Conservation (phyloP, 2,113 vertebrate genomes). For the Dicentrarchus labrax region DNA sequence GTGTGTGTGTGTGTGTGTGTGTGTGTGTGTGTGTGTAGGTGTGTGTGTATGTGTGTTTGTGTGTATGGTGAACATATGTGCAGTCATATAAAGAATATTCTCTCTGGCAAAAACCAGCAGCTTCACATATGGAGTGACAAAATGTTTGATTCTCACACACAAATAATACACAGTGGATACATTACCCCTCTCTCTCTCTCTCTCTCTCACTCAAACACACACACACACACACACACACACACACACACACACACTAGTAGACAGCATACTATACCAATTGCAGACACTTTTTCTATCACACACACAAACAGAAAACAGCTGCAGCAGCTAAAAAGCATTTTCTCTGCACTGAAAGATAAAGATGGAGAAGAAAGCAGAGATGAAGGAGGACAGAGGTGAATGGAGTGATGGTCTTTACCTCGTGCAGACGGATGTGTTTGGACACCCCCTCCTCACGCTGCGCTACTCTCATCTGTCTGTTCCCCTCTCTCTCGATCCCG, state of each 20-base stretch:
- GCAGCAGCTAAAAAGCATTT: slow-evolving; percentile 19
- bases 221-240: too few species aligned
- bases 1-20: background rate
- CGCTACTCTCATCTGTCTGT: slow-evolving; percentile 41
- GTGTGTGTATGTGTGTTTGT: background rate
- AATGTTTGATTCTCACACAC: background rate
- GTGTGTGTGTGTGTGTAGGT: background rate
- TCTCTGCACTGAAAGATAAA: slow-evolving; percentile 1
- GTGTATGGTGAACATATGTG: background rate
- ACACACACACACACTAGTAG: background rate
- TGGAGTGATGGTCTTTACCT: slow-evolving; percentile 50
- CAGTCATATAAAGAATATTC: slow-evolving; percentile 16
- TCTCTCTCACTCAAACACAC: too few species aligned
- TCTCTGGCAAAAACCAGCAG: slow-evolving; percentile 22
- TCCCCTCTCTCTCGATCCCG: background rate
- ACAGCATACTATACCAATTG: background rate
- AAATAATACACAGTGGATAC: background rate
- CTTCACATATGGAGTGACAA: slow-evolving; percentile 15
- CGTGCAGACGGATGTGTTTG: slow-evolving; percentile 26
- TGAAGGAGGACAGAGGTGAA: background rate
- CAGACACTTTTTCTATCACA: slow-evolving; percentile 24
- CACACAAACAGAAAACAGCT: slow-evolving; percentile 27
- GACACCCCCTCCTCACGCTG: slow-evolving; percentile 29
- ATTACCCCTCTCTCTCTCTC: background rate
- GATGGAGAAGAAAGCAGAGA: background rate